phyloP scores from a whole-genome alignment of 2,797 vertebrate species.

The Lacerta bilineata region DNA sequence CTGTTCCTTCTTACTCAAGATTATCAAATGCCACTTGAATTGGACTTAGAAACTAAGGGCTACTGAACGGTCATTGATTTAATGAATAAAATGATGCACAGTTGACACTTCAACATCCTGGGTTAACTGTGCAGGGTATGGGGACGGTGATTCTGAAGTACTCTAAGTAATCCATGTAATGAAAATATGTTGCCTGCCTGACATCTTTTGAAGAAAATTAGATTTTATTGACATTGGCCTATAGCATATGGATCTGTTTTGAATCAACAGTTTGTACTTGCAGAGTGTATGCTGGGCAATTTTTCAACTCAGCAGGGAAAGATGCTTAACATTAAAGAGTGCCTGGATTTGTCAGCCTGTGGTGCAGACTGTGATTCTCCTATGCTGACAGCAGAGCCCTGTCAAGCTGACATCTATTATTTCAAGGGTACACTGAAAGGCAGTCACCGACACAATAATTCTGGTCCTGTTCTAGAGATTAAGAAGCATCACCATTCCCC shows the following conservation, averaged over 20 bases:
- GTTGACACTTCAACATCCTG: constrained; percentile 43
- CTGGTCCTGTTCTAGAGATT: background rate
- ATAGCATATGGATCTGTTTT: constrained; percentile 26
- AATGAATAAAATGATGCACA: constrained; percentile 56
- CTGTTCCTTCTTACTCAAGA: constrained; percentile 35
- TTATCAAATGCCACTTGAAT: constrained; percentile 6
- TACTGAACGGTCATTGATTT: constrained; percentile 36
- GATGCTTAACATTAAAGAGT: constrained; percentile 18
- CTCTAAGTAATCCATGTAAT: constrained; percentile 20
- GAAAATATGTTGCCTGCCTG: constrained; percentile 52
- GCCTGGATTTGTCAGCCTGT: constrained; percentile 30
- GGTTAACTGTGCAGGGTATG: constrained; percentile 15
- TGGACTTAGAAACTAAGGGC: background rate
- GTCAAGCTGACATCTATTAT: constrained; percentile 40
- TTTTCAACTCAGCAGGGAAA: constrained; percentile 3
- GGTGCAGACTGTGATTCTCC: constrained; percentile 18
- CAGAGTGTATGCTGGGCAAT: background rate
- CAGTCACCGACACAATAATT: constrained; percentile 40
- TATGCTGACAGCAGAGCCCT: background rate
- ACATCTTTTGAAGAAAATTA: constrained; percentile 58
- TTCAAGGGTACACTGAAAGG: constrained; percentile 36
- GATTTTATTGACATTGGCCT: constrained; percentile 58
- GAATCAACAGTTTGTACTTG: constrained; percentile 53
- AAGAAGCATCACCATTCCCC: background rate
- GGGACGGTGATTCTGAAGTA: background rate